Evolutionary conservation across 1,140 invertebrate genomes (phyloP).

Genomic region (Adelges cooleyi): DNA sequence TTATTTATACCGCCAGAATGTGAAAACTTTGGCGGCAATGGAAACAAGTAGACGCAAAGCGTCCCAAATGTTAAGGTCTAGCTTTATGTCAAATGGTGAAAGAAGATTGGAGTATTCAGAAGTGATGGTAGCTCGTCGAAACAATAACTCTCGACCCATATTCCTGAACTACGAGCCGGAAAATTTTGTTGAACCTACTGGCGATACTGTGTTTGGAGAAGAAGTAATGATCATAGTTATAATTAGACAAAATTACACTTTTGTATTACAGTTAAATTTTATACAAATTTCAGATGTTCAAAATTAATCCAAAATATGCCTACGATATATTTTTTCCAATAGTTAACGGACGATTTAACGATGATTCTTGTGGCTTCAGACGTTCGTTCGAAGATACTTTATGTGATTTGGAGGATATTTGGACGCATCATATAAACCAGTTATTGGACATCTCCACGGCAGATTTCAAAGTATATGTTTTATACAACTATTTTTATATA

Average conservation of each 20-base stretch:
- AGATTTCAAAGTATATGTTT: constrained; percentile 59
- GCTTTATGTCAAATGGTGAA: constrained; percentile 66
- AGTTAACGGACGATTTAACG: constrained; percentile 70
- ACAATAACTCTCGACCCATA: constrained; percentile 37
- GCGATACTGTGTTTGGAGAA: constrained; percentile 53
- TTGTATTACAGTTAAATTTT: neutral
- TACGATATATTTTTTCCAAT: constrained; percentile 87
- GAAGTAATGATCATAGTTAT: constrained; percentile 38
- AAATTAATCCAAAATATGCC: constrained; percentile 55
- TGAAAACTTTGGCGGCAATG: constrained; percentile 57
- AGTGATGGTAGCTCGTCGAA: constrained; percentile 74
- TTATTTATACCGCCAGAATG: constrained; percentile 40
- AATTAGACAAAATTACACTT: neutral
- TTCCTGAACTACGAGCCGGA: neutral
- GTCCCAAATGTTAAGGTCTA: constrained; percentile 71
- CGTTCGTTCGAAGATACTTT: constrained; percentile 72
- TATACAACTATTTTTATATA: no score
- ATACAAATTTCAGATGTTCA: constrained; percentile 45
- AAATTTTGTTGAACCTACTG: constrained; percentile 38
- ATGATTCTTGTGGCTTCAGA: constrained; percentile 60
- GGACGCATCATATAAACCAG: constrained; percentile 64
- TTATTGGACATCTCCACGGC: constrained; percentile 62
- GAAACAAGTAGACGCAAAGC: constrained; percentile 71
- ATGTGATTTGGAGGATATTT: constrained; percentile 75
- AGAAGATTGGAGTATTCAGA: constrained; percentile 70